phyloP scores from a whole-genome alignment of 2,888 invertebrate genomes.

The Pyrocoelia pectoralis region DNA sequence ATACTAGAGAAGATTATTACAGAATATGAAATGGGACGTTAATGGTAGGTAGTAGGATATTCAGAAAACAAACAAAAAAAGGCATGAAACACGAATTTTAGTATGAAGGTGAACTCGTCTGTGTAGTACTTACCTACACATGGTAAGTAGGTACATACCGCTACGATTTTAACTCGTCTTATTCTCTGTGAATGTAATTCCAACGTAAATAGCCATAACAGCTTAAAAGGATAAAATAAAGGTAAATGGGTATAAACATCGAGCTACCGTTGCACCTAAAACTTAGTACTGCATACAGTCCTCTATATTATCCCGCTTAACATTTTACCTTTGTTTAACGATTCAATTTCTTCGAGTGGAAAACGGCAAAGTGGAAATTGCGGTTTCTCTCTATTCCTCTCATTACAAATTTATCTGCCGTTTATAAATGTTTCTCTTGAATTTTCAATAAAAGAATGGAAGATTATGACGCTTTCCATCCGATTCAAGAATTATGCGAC shows the following conservation, averaged over 20 bases:
- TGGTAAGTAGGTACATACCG: not conserved
- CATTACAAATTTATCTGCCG: no score
- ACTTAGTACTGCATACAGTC: constrained; percentile 1
- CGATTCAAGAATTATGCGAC: no score
- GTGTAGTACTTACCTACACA: not conserved
- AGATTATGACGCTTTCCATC: no score
- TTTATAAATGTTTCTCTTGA: no score
- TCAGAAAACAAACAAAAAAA: no score
- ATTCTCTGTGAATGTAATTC: not conserved
- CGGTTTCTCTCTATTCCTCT: not conserved
- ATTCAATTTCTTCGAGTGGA: constrained; percentile 4
- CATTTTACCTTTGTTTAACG: constrained; percentile 7
- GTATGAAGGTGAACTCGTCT: not conserved
- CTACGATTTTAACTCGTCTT: not conserved
- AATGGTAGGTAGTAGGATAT: no score
- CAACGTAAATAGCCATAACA: not conserved
- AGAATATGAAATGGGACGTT: no score
- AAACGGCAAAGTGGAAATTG: constrained; percentile 3
- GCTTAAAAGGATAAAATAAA: not conserved
- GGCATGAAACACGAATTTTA: not conserved
- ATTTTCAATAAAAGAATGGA: no score
- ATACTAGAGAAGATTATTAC: no score
- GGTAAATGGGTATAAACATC: constrained; percentile 7
- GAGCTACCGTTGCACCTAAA: constrained; percentile 5
- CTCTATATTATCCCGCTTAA: constrained; percentile 3